Base-by-base conservation (phyloP, 2,113 vertebrate genomes). In the Syngnathoides biaculeatus region DNA sequence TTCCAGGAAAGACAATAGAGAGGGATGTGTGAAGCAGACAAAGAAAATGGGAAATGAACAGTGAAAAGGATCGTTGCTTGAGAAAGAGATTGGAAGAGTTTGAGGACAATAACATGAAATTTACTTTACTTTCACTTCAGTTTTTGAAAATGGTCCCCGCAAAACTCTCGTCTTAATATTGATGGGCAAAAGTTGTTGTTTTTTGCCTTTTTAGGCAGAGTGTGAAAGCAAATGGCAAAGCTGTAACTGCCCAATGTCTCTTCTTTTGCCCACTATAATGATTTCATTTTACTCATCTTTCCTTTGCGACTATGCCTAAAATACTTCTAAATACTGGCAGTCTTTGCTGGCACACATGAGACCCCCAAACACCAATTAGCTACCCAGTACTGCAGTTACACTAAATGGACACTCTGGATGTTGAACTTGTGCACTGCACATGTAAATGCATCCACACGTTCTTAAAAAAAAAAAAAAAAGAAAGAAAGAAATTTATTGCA, bases 1-100 rank as follows among this genome's bases (percentile, higher is more conserved):
- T 85, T 93, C 94, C 90, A 93, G 88, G 88, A 35, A 7, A 15
- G 10, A 27, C 2, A 27, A 27, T 4, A 52, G 48, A 52, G 12
- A 43, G 42, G 42, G 6, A 43, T 8, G 42, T 12, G 5, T 43
- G 42, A 43, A 43, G 13, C 13, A 43, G 42, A 43, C 42, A 43
- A 13, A 11, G 42, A 43, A 52, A 52, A 52, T 2, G 11, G 10
- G 3, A n/a, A 52, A 52, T 22, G 8, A 52, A n/a, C 15, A 48
- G 47, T 48, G 2, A 22, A 52, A 52, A 35, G 30, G 30, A n/a
- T 52, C 8, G n/a, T 7, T n/a, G n/a, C 3, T 52, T n/a, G 30
- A 47, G 17, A 47, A 17, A 47, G 45, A 17, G 45, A 47, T 7
- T 17, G 20, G 45, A 47, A 8, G 17, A 42, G 40, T 1, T 42